phyloP scores from a whole-genome alignment of 2,113 vertebrate genomes.

The Bos indicus region DNA sequence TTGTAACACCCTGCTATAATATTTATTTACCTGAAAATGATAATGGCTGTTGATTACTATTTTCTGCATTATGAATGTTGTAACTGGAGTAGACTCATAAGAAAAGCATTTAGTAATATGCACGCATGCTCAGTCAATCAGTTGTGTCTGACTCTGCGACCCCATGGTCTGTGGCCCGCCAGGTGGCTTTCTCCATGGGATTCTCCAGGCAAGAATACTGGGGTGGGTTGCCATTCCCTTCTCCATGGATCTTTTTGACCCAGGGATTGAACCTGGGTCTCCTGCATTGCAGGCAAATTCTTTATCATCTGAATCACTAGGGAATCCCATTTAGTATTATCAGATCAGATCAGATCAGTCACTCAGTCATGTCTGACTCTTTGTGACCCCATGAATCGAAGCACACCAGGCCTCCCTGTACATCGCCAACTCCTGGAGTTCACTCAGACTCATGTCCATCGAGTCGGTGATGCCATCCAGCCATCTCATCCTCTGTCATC shows the following conservation, averaged over 20 bases:
- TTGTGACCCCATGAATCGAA: too few species aligned
- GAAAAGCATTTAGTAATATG: background rate
- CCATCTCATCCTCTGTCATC: too few species aligned
- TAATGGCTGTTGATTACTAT: background rate
- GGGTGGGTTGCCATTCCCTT: background rate
- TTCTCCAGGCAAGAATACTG: background rate
- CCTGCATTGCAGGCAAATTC: background rate
- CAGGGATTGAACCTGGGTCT: background rate
- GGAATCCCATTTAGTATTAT: background rate
- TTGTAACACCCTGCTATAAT: background rate
- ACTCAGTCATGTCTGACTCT: too few species aligned
- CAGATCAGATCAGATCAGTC: too few species aligned
- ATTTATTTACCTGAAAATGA: background rate
- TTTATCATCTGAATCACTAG: background rate
- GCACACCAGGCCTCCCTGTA: too few species aligned
- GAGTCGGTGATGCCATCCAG: too few species aligned
- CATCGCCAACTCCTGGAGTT: too few species aligned
- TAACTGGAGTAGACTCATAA: background rate
- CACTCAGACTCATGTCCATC: too few species aligned
- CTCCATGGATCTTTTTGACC: background rate
- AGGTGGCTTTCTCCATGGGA: background rate
- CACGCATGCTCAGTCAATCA: background rate
- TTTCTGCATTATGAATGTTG: background rate
- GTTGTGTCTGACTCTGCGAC: fast-evolving
- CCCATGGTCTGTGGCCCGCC: background rate